Conservation (phyloP, 2,888 invertebrate species). For the Agrenia bidenticulata region DNA sequence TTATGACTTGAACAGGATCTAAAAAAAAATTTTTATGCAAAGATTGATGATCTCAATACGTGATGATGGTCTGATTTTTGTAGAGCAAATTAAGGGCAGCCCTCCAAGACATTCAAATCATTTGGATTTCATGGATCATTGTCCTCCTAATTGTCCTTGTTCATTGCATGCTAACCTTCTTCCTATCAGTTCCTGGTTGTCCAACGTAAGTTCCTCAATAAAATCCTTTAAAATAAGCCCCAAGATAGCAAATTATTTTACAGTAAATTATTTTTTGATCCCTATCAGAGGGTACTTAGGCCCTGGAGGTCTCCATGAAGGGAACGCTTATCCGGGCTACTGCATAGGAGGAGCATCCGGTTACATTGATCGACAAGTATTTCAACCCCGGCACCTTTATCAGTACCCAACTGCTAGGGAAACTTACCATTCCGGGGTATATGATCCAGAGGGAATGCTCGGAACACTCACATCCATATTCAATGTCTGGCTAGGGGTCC, state of each 20-base stretch:
- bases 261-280: background rate
- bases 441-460: constrained; percentile 78
- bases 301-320: constrained; percentile 80
- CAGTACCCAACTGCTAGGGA: constrained; percentile 67
- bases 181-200: constrained; percentile 58
- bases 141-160: constrained; percentile 4
- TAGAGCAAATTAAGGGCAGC: constrained; percentile 22
- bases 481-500: constrained; percentile 71
- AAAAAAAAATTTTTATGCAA: background rate
- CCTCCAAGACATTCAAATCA: constrained; percentile 47
- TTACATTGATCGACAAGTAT: constrained; percentile 74
- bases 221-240: constrained; percentile 19
- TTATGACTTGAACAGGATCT: background rate
- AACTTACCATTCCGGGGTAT: constrained; percentile 61
- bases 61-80: constrained; percentile 13
- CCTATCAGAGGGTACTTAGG: constrained; percentile 76
- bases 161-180: constrained; percentile 55
- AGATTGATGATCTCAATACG: too few relatives aligned
- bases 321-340: constrained; percentile 56
- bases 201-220: constrained; percentile 58
- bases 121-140: constrained; percentile 38
- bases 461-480: constrained; percentile 69
- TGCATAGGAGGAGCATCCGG: constrained; percentile 90
- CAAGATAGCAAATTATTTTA: constrained; percentile 30
- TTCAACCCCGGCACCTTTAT: constrained; percentile 76